Percentiles rank a stretch among this genome's conserved stretches.
Evolutionary conservation across 1,140 invertebrate species (phyloP).

Genomic region (Drosophila arizonae): DNA sequence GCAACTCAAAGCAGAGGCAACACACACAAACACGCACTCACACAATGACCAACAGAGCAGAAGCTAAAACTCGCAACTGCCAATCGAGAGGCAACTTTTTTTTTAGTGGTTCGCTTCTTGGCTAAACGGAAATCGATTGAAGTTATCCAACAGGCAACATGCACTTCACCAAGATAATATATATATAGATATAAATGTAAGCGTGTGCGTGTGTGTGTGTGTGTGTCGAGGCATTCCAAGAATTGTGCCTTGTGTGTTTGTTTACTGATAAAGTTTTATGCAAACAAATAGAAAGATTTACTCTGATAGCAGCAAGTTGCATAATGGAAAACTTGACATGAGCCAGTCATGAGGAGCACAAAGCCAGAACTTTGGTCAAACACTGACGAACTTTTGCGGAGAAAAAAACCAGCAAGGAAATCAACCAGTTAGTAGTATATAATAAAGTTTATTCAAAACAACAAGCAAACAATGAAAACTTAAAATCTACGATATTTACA

Average conservation of each 20-base stretch:
- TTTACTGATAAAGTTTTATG: slow-evolving; percentile 23
- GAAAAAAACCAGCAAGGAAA: not conserved
- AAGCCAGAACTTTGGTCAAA: slow-evolving; percentile 13
- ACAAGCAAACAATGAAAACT: no score
- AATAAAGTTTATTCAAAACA: not conserved
- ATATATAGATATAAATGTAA: not conserved
- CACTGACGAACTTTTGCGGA: not conserved
- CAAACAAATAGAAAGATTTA: slow-evolving; percentile 13
- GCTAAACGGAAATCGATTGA: slow-evolving; percentile 76
- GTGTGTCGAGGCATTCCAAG: slow-evolving; percentile 14
- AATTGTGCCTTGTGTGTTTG: slow-evolving; percentile 16
- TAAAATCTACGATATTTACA: not conserved
- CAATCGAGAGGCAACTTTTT: slow-evolving; percentile 57
- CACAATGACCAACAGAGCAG: slow-evolving; percentile 1
- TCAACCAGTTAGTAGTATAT: not conserved
- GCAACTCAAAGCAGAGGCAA: slow-evolving; percentile 32
- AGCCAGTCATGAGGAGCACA: not conserved
- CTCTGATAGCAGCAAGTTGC: slow-evolving; percentile 26
- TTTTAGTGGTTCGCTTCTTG: slow-evolving; percentile 65
- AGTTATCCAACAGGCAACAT: slow-evolving; percentile 47
- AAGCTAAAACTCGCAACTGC: slow-evolving; percentile 28
- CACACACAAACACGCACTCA: slow-evolving; percentile 24
- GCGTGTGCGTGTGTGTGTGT: not conserved
- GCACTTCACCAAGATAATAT: slow-evolving; percentile 15
- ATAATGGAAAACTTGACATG: slow-evolving; percentile 30